Evolutionary conservation across 2,113 vertebrate species (phyloP), one percentile per base, ranked within the genome.

Genomic region (Strix uralensis): DNA sequence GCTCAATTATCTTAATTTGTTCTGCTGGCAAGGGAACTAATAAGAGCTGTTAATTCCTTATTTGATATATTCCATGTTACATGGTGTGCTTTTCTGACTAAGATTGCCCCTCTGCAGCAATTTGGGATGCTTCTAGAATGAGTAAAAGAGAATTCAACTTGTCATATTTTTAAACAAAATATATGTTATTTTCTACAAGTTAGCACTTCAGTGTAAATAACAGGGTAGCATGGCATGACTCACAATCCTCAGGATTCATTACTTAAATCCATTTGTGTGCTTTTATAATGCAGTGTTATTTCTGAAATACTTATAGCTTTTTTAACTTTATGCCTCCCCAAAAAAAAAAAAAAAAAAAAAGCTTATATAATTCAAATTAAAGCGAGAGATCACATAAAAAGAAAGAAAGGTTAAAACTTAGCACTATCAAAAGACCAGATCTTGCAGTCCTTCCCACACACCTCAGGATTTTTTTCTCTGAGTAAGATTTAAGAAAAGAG

Each of bases 1-100:
- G 70, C 73, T 88, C 67, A 92, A 90, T 90, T 94, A 86, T 90
- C 84, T 90, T 97, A 88, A 97, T 94, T 96, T 91, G 55, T 73
- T 95, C 62, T 88, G 18, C 74, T 93, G 87, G 66, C 91, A 92
- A 57, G 55, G 42, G 67, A 94, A 62, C 14, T 44, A 80, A 57
- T 77, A 92, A 78, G 87, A 90, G 32, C 55, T 83, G 58, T 81
- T 96, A 94, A 92, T 92, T 86, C 58, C 18, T 82, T 95, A 66
- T 95, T 96, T 96, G 66, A 80, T 91, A 32, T 66, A 85, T 91
- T 87, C 38, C 9, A 11, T 82, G 23, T 62, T 79, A 81, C 14
- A 2, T 38, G 65, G 18, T 54, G 38, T 87, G 58, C 42, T 95
- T 82, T 88, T 87, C 78, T 91, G 52, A 44, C 40, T 57, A 65